Evolutionary conservation across 2,797 vertebrate species (phyloP), one percentile per base, ranked within the genome.

Genomic region (Hirundo rustica): DNA sequence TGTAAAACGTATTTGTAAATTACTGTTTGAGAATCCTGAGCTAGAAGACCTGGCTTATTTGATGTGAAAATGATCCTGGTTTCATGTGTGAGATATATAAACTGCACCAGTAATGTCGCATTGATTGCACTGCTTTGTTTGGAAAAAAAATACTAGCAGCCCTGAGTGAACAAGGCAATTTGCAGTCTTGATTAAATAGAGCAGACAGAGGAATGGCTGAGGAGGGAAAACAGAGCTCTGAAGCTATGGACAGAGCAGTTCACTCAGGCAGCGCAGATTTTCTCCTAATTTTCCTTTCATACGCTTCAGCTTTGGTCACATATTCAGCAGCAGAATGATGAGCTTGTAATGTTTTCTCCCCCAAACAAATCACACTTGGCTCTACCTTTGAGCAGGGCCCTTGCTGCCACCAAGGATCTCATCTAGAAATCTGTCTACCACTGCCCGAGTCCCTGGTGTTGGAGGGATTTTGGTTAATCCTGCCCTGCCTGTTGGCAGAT

Each of bases 111-210:
- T 61, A 79, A 66, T 13, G 10, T 53, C 88, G 23, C 71, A 60
- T 89, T 92, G 86, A 82, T 87, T 92, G 71, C 23, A 5, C 18
- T 27, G 55, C 47, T 73, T 92, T 70, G 20, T 95, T 44, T 86
- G 61, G 47, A 30, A 23, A 50, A 50, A 88, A 78, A 58, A 26
- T 20, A 65, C 54, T 30, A 68, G 32, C n/a, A 73, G 40, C 79
- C 11, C 60, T 76, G 53, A 58, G 87, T 42, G 84, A 76, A 70
- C 11, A 11, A 72, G 74, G 50, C 55, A 87, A 66, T 89, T 81
- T 89, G 51, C 60, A 93, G 84, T 67, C 60, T 71, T 93, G 71
- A 53, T 92, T 89, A 89, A 87, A 76, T 13, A 45, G 53, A 82
- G 60, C 60, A 87, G 71, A 27, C n/a, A 55, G 71, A 70, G 73